Base-by-base conservation (phyloP, 2,888 invertebrate species). In the Harpalus rufipes region DNA sequence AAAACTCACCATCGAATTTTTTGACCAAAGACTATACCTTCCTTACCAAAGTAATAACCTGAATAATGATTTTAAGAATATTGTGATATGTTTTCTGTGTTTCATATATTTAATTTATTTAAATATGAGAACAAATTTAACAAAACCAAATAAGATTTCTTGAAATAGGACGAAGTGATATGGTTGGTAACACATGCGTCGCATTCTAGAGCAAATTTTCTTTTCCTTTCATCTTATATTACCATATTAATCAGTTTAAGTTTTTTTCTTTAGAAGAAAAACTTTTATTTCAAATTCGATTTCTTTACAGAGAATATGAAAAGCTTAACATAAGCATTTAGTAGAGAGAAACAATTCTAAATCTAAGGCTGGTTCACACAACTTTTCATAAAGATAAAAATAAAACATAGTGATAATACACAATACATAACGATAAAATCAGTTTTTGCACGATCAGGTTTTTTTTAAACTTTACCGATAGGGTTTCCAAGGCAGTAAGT, bases 201-300 rank as follows among this genome's bases (percentile, higher is more conserved):
- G 59, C 3, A 59, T 59, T 59, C 59, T 59, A 59, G 59, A 59
- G 59, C 59, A 59, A 59, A 16, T 59, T 59, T 16, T 16, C 16
- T 59, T 59, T 59, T 16, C 16, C 16, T 59, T 59, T 59, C 59
- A 59, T 51, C 44, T 59, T 59, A 3, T 7, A 59, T 59, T 59
- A 59, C 59, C 16, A 59, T 59, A 59, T 59, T 59, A 59, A 59
- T 59, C 59, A 59, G 59, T 16, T 59, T 14, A 59, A 51, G 12
- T 59, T 59, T 59, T 59, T 18, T 59, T 58, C 5, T 59, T 16
- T 0, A 59, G n/a, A 7, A 59, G 16, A 14, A 59, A 59, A 59
- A 59, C 14, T 16, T 59, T 1, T 59, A 59, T 16, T 59, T 59
- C 16, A 59, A 59, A 16, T 16, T 59, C 59, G 16, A 14, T 59